phyloP scores from a whole-genome alignment of 2,888 invertebrate genomes.

The Pycnomerus fuliginosus region DNA sequence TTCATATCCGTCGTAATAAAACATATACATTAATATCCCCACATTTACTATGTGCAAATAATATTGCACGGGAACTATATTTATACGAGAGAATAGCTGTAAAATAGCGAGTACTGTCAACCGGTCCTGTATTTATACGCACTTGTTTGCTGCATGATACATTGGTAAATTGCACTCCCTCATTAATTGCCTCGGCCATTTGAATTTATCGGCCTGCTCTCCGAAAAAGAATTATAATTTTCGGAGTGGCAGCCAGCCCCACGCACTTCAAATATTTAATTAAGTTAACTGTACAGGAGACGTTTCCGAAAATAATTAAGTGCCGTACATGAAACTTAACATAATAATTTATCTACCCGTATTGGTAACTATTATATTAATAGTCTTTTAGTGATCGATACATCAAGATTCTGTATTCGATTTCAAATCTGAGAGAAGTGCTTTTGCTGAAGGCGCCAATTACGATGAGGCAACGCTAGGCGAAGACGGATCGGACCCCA shows the following conservation, averaged over 20 bases:
- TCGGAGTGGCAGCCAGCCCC: not conserved
- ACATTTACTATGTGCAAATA: slow-evolving; percentile 25
- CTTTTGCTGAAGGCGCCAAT: slow-evolving; percentile 38
- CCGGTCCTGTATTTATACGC: slow-evolving; percentile 18
- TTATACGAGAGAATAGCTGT: slow-evolving; percentile 22
- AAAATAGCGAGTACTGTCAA: slow-evolving; percentile 21
- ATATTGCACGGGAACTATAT: slow-evolving; percentile 23
- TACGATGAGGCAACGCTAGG: slow-evolving; percentile 31
- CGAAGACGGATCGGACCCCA: slow-evolving; percentile 38
- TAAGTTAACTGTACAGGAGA: slow-evolving; percentile 13
- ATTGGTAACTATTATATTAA: slow-evolving; percentile 15
- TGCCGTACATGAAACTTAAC: slow-evolving; percentile 5
- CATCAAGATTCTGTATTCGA: slow-evolving; percentile 14
- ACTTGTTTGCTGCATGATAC: slow-evolving; percentile 19
- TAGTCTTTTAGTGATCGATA: slow-evolving; percentile 17
- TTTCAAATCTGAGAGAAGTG: slow-evolving; percentile 26
- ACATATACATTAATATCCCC: slow-evolving; percentile 24
- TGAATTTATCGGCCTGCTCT: too few species aligned
- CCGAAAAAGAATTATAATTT: slow-evolving; percentile 2
- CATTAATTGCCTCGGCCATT: slow-evolving; percentile 20
- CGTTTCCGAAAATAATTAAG: slow-evolving; percentile 14
- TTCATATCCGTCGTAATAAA: slow-evolving; percentile 22
- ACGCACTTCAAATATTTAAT: slow-evolving; percentile 8
- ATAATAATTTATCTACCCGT: slow-evolving; percentile 12
- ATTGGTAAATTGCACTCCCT: slow-evolving; percentile 20